Base-by-base conservation (phyloP, 2,888 invertebrate genomes). In the Ligdia adustata region DNA sequence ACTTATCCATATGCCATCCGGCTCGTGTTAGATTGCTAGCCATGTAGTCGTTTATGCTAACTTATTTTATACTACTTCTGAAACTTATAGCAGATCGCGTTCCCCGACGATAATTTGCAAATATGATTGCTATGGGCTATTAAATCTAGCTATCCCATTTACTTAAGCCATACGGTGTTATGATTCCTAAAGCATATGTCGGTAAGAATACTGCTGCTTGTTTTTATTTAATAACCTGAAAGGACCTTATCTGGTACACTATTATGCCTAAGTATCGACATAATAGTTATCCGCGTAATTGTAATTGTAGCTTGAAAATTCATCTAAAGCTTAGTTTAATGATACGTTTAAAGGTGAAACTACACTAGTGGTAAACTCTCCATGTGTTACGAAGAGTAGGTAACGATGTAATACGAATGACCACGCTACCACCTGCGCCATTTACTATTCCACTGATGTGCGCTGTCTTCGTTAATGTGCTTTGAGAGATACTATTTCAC, bases 391-490 rank as follows among this genome's bases (percentile, higher is more conserved):
- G 42, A 53, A 62, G 62, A 65, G 62, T 67, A 63, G 60, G 55
- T 69, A 65, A 67, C 60, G 62, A 64, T 67, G 62, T 72, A 60
- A 68, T 69, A 62, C 58, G 56, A 62, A 67, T 65, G 58, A 55
- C 56, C 45, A 59, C 50, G 61, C 28, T 55, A 55, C 49, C 42
- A 45, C 41, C 55, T 52, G 38, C 55, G 50, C 40, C 44, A 22
- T 28, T 42, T 51, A 27, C 52, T 37, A 35, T 38, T 24, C 44
- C 39, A 12, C 42, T 52, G 48, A 47, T 43, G 47, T 46, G 49
- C 34, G 20, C 45, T 54, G 52, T 62, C n/a, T 52, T 54, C 55
- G 54, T 4, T 24, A n/a, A 18, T n/a, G 11, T 20, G 9, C 7
- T 12, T 16, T 37, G 22, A 11, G 9, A 1, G 9, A 22, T 13